Conservation (phyloP, 2,888 invertebrate genomes). For the Pyrochroa serraticornis region DNA sequence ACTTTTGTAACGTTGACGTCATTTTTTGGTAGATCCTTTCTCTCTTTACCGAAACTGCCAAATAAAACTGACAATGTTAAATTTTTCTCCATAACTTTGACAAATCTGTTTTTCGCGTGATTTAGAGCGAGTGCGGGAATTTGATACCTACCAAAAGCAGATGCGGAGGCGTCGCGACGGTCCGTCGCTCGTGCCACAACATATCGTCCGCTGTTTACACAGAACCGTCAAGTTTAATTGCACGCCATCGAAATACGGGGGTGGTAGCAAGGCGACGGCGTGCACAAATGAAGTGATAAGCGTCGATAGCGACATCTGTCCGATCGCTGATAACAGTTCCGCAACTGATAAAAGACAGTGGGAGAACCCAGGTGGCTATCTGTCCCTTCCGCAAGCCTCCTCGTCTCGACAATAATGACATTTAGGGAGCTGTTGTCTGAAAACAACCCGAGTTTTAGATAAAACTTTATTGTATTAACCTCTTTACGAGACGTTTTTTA, state of each 20-base stretch:
- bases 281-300: constrained; percentile 28
- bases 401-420: constrained; percentile 24
- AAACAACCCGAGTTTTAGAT: constrained; percentile 28
- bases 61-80: no score
- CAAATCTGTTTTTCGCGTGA: no score
- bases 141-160: no score
- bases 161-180: no score
- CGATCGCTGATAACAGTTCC: constrained; percentile 31
- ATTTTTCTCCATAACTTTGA: no score
- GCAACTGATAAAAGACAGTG: constrained; percentile 29
- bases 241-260: constrained; percentile 22
- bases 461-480: constrained; percentile 30
- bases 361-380: constrained; percentile 33
- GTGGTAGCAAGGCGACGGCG: constrained; percentile 1
- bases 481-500: constrained; percentile 28
- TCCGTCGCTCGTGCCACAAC: background rate
- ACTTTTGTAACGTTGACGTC: no score
- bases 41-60: no score
- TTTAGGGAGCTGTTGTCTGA: constrained; percentile 27
- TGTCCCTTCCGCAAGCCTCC: constrained; percentile 25
- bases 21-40: no score
- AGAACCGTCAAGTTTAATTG: constrained; percentile 29
- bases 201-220: constrained; percentile 21
- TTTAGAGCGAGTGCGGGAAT: no score
- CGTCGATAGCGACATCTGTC: constrained; percentile 34